Percentiles rank a stretch among this genome's conserved stretches.
These are phyloP conservation scores for Deroplatys truncata DNA, from an alignment of 2,888 invertebrate genomes.

Conservation along the genomic window DNA sequence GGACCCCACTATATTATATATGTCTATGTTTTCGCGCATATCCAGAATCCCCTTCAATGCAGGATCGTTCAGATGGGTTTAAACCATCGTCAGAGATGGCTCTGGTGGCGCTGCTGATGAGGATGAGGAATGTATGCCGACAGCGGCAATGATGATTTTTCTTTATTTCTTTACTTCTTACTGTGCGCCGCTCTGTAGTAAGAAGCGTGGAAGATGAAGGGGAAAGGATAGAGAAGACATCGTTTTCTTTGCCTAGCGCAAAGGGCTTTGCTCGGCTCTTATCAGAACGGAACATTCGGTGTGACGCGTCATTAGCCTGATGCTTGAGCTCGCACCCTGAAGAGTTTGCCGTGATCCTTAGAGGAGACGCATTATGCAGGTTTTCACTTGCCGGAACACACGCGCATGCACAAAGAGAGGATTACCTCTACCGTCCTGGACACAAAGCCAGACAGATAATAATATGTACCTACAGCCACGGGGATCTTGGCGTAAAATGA, in stretches of 20 bases:
- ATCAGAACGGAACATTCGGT: conserved; percentile 24
- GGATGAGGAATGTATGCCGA: background rate
- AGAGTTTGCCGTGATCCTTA: background rate
- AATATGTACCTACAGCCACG: background rate
- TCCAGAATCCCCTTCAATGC: too few species aligned
- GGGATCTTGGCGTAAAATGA: background rate
- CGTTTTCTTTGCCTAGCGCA: background rate
- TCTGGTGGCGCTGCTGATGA: background rate
- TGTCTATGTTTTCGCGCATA: too few species aligned
- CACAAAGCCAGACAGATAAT: background rate
- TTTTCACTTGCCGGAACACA: background rate
- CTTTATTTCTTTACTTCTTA: background rate
- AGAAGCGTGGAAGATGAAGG: background rate
- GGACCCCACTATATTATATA: too few species aligned
- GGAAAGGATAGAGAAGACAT: conserved; percentile 6
- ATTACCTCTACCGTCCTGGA: background rate
- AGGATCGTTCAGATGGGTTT: background rate
- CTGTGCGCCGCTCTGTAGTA: background rate
- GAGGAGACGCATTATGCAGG: background rate
- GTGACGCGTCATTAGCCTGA: conserved; percentile 27
- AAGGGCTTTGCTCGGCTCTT: conserved; percentile 8
- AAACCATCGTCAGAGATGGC: background rate
- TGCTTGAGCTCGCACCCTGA: background rate
- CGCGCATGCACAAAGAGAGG: background rate
- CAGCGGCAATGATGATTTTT: background rate